These are phyloP conservation scores for Petrosia ficiformis DNA, from an alignment of 37 sponge, comb jelly and placozoan genomes.

Conservation along the genomic window DNA sequence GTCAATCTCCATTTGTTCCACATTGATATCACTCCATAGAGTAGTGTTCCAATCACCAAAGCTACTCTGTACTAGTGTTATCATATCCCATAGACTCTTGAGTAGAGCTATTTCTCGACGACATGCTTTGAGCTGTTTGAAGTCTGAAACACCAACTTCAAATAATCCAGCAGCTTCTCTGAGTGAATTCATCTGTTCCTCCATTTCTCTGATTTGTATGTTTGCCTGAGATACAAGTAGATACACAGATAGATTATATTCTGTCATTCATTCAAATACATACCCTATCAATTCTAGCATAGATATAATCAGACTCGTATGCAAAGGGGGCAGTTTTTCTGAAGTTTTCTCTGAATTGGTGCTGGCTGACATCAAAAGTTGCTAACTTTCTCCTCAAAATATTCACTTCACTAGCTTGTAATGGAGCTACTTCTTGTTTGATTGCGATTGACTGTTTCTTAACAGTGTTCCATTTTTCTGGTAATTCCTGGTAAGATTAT, in stretches of 20 bases:
- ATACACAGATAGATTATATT: not conserved
- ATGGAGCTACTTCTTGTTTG: slow-evolving; percentile 94
- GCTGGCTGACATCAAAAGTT: slow-evolving; percentile 94
- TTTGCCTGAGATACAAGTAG: slow-evolving; percentile 29
- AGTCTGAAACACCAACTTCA: slow-evolving; percentile 96
- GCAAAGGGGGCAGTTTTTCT: slow-evolving; percentile 86
- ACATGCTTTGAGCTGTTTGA: slow-evolving; percentile 95
- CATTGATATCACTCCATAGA: slow-evolving; percentile 93
- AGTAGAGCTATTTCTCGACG: slow-evolving; percentile 74
- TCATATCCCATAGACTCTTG: slow-evolving; percentile 94
- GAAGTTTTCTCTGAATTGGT: slow-evolving; percentile 95
- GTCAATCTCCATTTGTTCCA: slow-evolving; percentile 95
- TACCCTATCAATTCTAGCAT: slow-evolving; percentile 78
- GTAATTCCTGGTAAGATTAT: slow-evolving; percentile 75
- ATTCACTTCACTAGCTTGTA: slow-evolving; percentile 94
- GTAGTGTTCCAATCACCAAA: slow-evolving; percentile 96
- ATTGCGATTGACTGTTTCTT: slow-evolving; percentile 89
- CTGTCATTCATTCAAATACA: not conserved
- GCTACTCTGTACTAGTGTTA: slow-evolving; percentile 82
- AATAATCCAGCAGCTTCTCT: slow-evolving; percentile 85
- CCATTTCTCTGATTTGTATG: slow-evolving; percentile 61
- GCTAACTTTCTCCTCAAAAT: slow-evolving; percentile 85
- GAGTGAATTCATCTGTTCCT: slow-evolving; percentile 78
- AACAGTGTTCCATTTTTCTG: slow-evolving; percentile 95
- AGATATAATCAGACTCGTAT: slow-evolving; percentile 58